Percentiles rank a stretch among this genome's conserved stretches.
phyloP scores from a whole-genome alignment of 1,140 invertebrate genomes.

The Uloborus diversus region DNA sequence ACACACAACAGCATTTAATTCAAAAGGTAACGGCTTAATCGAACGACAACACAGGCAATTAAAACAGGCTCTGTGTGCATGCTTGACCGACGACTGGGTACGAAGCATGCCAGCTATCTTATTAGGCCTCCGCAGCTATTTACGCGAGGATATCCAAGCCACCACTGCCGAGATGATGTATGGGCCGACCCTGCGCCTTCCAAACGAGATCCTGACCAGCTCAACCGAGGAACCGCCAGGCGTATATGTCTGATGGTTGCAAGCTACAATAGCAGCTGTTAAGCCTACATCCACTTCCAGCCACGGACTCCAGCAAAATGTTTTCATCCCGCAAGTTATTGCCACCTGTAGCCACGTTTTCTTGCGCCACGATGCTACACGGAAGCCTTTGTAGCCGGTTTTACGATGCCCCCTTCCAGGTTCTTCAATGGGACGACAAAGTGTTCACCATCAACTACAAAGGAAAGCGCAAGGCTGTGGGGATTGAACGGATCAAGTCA shows the following conservation, averaged over 20 bases:
- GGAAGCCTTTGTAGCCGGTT: background rate
- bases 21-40: slow-evolving; percentile 62
- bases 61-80: slow-evolving; percentile 61
- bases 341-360: background rate
- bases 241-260: background rate
- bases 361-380: background rate
- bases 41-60: slow-evolving; percentile 65
- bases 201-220: slow-evolving; percentile 44
- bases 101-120: slow-evolving; percentile 64
- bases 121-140: slow-evolving; percentile 56
- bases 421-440: background rate
- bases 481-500: too few species aligned
- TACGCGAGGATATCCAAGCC: slow-evolving; percentile 59
- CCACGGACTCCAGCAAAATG: background rate
- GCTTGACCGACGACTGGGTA: slow-evolving; percentile 60
- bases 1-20: slow-evolving; percentile 56
- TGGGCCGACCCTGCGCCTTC: slow-evolving; percentile 45
- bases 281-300: background rate
- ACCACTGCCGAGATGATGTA: slow-evolving; percentile 55
- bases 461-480: too few species aligned
- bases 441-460: background rate
- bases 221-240: background rate
- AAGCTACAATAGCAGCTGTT: background rate
- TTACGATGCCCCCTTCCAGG: background rate
- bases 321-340: background rate